Conservation (phyloP, 35 echinoderm and acorn worm genomes). For the Stichopus chloronotus region DNA sequence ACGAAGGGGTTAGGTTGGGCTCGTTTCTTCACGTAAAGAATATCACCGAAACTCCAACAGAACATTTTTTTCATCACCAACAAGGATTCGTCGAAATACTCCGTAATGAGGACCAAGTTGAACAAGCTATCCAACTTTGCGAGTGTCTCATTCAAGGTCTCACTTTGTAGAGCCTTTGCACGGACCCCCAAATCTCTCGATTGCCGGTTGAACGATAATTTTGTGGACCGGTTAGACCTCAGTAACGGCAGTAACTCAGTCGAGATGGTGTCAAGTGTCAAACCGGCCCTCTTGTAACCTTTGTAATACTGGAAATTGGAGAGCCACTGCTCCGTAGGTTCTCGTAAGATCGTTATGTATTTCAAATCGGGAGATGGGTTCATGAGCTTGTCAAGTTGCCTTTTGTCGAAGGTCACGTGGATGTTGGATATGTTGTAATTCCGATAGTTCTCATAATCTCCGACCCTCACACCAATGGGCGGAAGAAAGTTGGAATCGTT, state of each 20-base stretch:
- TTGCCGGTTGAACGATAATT: not conserved
- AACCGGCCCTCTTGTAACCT: not conserved
- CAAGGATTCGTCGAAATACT: constrained; percentile 54
- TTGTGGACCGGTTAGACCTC: no score
- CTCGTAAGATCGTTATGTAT: constrained; percentile 46
- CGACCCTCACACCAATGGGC: constrained; percentile 20
- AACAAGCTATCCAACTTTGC: not conserved
- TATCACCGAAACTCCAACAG: constrained; percentile 48
- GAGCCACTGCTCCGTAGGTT: constrained; percentile 22
- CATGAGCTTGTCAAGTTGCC: not conserved
- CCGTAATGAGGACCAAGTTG: constrained; percentile 14
- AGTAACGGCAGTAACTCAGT: not conserved
- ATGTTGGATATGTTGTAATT: constrained; percentile 48
- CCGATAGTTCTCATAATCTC: constrained; percentile 40
- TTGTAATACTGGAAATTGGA: constrained; percentile 51
- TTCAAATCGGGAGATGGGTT: constrained; percentile 19
- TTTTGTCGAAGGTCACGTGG: not conserved
- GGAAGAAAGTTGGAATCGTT: constrained; percentile 10
- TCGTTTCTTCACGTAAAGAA: constrained; percentile 43
- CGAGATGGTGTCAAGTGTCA: not conserved
- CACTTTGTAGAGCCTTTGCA: not conserved
- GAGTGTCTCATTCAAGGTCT: constrained; percentile 1
- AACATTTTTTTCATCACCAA: constrained; percentile 22
- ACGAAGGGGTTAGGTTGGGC: constrained; percentile 12
- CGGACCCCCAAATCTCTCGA: constrained; percentile 1